Conservation (phyloP, 2,113 vertebrate genomes). For the Climacteris rufus region DNA sequence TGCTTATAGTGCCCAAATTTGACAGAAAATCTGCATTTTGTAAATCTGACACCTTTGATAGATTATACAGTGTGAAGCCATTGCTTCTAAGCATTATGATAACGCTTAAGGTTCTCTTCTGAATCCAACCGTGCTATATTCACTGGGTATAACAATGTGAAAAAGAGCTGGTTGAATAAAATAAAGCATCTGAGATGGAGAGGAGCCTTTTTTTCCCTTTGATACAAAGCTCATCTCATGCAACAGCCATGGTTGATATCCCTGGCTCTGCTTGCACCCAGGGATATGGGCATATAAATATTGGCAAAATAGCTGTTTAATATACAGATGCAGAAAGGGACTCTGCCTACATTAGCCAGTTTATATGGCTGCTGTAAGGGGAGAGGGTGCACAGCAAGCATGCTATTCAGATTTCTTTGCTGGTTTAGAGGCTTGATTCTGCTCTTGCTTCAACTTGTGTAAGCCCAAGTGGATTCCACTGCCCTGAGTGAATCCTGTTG, state of each 20-base stretch:
- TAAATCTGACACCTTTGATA: conserved; percentile 89
- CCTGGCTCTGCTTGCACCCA: conserved; percentile 23
- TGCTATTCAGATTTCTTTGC: neutral
- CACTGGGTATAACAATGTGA: conserved; percentile 75
- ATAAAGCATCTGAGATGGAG: conserved; percentile 70
- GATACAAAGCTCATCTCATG: conserved; percentile 62
- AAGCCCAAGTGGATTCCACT: neutral
- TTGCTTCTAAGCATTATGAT: conserved; percentile 80
- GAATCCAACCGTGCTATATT: conserved; percentile 77
- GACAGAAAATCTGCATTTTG: conserved; percentile 87
- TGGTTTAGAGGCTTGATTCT: neutral
- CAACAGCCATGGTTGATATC: conserved; percentile 50
- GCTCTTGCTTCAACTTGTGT: neutral
- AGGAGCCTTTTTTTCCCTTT: conserved; percentile 65
- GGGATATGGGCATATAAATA: conserved; percentile 37
- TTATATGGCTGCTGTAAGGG: neutral
- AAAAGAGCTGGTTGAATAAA: conserved; percentile 71
- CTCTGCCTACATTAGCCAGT: neutral
- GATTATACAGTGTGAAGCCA: conserved; percentile 85
- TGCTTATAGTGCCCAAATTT: conserved; percentile 81
- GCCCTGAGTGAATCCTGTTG: neutral
- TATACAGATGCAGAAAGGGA: neutral
- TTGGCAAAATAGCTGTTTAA: conserved; percentile 49
- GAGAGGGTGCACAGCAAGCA: neutral
- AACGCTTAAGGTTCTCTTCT: conserved; percentile 77